Evolutionary conservation across 2,113 vertebrate species (phyloP), one percentile per base, ranked within the genome.

Genomic region (Typhlomys cinereus): DNA sequence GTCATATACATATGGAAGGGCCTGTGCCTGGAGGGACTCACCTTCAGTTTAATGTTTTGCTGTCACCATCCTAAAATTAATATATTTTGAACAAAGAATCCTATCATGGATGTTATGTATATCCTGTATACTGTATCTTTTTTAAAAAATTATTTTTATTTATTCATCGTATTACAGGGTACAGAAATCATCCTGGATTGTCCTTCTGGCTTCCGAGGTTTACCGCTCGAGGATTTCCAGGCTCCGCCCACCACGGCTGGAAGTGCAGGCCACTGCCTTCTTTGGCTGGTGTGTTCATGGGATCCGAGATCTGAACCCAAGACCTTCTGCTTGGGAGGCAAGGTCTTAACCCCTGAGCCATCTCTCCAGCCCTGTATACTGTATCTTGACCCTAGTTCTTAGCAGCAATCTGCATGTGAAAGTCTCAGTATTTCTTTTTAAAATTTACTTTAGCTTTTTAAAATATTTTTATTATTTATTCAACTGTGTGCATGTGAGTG

Each of bases 331-430:
- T n/a, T n/a, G n/a, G n/a, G n/a, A n/a, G n/a, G n/a, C n/a, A n/a
- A n/a, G n/a, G n/a, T n/a, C n/a, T n/a, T n/a, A n/a, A n/a, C n/a
- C n/a, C n/a, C n/a, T n/a, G n/a, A n/a, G n/a, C n/a, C n/a, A n/a
- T n/a, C n/a, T n/a, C n/a, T n/a, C n/a, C n/a, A n/a, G n/a, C n/a
- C 23, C 27, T 36, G 2, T 69, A 88, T 61, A 73, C 1, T 36
- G 52, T 5, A 64, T 50, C 44, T 88, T 88, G 62, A 89, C 11
- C 31, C 36, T 36, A 94, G 69, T 89, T 90, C 82, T 85, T 82
- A 78, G 52, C 36, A 66, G n/a, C 5, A 71, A 70, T 39, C n/a
- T 41, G 27, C 17, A 57, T 15, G 27, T 73, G 34, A 80, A 48
- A 4, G 69, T 85, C 74, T 62, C 27, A 62, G 79, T 57, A 67